Evolutionary conservation across 92 coral and sea anemone species (phyloP).

Genomic region (Epizoanthus illoricatus): DNA sequence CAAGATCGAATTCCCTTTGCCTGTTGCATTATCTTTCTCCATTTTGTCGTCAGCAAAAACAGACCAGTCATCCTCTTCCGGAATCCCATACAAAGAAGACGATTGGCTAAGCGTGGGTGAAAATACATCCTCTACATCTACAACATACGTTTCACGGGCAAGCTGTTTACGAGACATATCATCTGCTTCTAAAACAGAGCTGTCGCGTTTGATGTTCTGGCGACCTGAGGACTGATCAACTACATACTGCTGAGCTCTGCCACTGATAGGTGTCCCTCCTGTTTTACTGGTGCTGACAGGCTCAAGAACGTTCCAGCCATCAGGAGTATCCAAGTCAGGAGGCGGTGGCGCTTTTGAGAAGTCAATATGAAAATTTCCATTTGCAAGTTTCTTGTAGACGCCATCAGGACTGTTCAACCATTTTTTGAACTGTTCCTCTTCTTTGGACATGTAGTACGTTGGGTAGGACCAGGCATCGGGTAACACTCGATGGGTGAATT

Average conservation of each 20-base stretch:
- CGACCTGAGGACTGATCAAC: conserved; percentile 18
- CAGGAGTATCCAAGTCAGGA: not conserved
- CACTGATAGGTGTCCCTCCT: not conserved
- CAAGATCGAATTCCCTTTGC: conserved; percentile 8
- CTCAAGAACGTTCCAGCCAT: not conserved
- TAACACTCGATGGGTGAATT: conserved; percentile 75
- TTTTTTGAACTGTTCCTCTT: conserved; percentile 26
- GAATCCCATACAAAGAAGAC: conserved; percentile 25
- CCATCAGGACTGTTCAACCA: conserved; percentile 48
- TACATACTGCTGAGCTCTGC: conserved; percentile 35
- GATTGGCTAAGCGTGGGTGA: conserved; percentile 40
- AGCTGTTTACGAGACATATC: not conserved
- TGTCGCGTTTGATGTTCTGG: conserved; percentile 3
- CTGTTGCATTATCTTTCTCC: not conserved
- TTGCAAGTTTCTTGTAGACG: conserved; percentile 35
- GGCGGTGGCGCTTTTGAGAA: conserved; percentile 71
- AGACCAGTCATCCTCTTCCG: conserved; percentile 38
- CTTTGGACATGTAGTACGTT: conserved; percentile 43
- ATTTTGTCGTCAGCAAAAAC: not conserved
- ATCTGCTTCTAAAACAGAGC: conserved; percentile 25
- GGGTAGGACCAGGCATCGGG: conserved; percentile 94
- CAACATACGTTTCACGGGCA: conserved; percentile 2
- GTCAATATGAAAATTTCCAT: conserved; percentile 54
- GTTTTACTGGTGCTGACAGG: not conserved
- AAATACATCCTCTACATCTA: not conserved